Base-by-base conservation (phyloP, 2,797 vertebrate species). In the Pangasius sanitwongsei region DNA sequence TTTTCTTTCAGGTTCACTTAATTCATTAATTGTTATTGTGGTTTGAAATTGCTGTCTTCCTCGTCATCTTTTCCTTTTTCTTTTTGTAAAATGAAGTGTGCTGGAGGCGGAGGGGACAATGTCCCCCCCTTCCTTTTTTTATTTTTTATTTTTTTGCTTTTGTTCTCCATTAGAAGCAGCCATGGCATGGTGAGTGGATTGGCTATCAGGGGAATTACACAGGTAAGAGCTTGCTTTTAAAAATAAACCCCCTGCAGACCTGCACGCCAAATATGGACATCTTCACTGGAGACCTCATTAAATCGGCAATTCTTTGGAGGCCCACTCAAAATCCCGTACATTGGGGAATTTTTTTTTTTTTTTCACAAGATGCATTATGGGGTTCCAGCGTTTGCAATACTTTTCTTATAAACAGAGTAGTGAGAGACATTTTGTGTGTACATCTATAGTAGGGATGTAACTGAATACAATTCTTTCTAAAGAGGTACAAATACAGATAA, bases 251-350 rank as follows among this genome's bases (percentile, higher is more conserved):
- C 86, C 84, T 90, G 82, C 48, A 90, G 83, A 91, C 82, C 55
- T 7, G 86, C 86, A 87, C 86, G 89, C 86, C 88, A 90, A 92
- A 92, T 92, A 83, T 86, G 87, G 89, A 90, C 93, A 89, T 91
- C 91, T 93, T 94, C 94, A 91, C 94, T 90, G 55, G 93, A 93
- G 94, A 93, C 65, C 92, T 95, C 91, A 95, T 95, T 95, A 95
- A 94, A 95, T 88, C 83, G 86, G 88, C 92, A 92, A 81, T 87
- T 63, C 59, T 83, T 82, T 85, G 0, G 81, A 80, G 57, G 44
- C 77, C 57, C 63, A 70, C 70, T 81, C 48, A 65, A 61, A 83
- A 70, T 70, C 57, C 63, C 85, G 85, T 69, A 65, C 85, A 86
- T 23, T 89, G 83, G 83, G 86, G 88, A 74, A 48, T 81, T 55